Evolutionary conservation across 64 coral and sea anemone species (phyloP), one percentile per base, ranked within the genome.

Genomic region (Stichodactyla helianthus): DNA sequence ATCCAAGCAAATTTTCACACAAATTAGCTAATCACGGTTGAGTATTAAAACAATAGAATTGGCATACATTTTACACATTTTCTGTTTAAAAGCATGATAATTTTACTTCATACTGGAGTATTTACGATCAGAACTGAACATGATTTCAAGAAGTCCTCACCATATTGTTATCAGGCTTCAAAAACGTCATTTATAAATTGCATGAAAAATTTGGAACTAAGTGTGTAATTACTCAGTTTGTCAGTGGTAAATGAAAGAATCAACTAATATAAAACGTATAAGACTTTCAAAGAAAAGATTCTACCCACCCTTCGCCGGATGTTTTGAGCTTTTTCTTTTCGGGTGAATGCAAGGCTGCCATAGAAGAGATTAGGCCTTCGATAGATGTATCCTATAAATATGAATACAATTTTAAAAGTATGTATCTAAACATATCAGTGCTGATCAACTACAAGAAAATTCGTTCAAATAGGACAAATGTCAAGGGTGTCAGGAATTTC

Each of bases 281-380:
- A 52, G 53, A 83, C 81, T 83, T 57, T 83, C 57, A 20, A 83
- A 19, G n/a, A n/a, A 83, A 17, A 83, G 51, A n/a, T 83, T 83
- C 35, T 22, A 85, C 83, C 83, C 57, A 85, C 55, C 83, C 83
- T 85, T 85, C 61, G 83, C 55, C 57, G 60, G 83, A 85, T 85
- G 56, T 59, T 85, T 85, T 85, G 20, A 85, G 55, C 83, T 50
- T 85, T 85, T 85, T 85, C 55, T 85, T 85, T 85, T 22, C 53
- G 55, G 83, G 83, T 63, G 83, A 85, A 57, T 55, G 55, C 61
- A 85, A 62, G 22, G 56, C 83, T 85, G 83, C 83, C 83, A 84
- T 84, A 84, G 83, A 84, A 84, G 83, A 23, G 83, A 59, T 54
- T 84, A 84, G 83, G 83, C 83, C 83, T 22, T 84, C 83, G 55